Percentiles rank a stretch among this genome's conserved stretches.
These are phyloP conservation scores for Gibbula magus DNA, from an alignment of 2,888 invertebrate species.

Conservation along the genomic window DNA sequence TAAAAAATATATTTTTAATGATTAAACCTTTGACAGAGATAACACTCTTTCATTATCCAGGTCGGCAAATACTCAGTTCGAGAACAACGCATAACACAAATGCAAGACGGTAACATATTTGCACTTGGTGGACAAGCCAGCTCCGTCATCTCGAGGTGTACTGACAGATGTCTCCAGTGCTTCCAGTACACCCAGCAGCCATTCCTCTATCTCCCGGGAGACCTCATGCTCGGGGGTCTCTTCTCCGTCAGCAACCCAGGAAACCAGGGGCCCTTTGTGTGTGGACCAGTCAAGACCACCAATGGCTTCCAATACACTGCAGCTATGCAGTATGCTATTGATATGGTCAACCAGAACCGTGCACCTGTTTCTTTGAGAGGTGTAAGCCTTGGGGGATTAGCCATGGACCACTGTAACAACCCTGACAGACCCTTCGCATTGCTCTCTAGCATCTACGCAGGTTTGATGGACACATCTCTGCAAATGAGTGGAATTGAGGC, in stretches of 20 bases:
- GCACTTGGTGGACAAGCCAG: slow-evolving; percentile 26
- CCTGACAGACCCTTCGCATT: slow-evolving; percentile 53
- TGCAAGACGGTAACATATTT: slow-evolving; percentile 27
- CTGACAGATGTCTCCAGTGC: slow-evolving; percentile 58
- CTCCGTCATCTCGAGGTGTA: slow-evolving; percentile 40
- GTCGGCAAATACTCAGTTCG: slow-evolving; percentile 50
- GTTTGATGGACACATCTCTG: slow-evolving; percentile 35
- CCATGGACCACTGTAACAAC: slow-evolving; percentile 66
- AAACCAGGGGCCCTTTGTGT: slow-evolving; percentile 48
- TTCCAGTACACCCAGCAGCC: slow-evolving; percentile 53
- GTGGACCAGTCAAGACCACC: slow-evolving; percentile 47
- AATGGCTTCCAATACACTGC: slow-evolving; percentile 62
- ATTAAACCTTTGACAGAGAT: too few relatives aligned
- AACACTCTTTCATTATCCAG: slow-evolving; percentile 38
- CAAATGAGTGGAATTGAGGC: slow-evolving; percentile 12
- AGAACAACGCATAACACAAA: slow-evolving; percentile 30
- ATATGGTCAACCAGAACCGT: slow-evolving; percentile 51
- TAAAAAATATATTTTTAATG: too few relatives aligned
- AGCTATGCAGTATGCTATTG: slow-evolving; percentile 60
- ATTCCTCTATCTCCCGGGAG: slow-evolving; percentile 48
- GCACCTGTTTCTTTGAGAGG: slow-evolving; percentile 38
- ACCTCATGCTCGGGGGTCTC: slow-evolving; percentile 61
- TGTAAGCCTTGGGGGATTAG: slow-evolving; percentile 59
- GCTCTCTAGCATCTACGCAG: slow-evolving; percentile 61
- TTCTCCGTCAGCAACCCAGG: slow-evolving; percentile 57